phyloP scores from a whole-genome alignment of 2,888 invertebrate genomes.

The Amblyjoppa fuscipennis region DNA sequence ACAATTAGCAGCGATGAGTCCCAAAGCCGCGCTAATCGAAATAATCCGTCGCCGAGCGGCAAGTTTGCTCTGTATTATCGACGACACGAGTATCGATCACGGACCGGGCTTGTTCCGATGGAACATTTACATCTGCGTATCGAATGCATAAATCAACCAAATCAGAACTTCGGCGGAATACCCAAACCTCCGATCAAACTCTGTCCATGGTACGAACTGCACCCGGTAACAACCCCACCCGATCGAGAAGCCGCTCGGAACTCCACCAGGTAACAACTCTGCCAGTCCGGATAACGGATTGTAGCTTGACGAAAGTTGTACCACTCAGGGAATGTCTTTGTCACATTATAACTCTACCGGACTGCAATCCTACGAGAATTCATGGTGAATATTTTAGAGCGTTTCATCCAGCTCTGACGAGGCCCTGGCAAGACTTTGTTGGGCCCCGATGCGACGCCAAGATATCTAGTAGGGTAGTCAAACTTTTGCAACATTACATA shows the following conservation, averaged over 20 bases:
- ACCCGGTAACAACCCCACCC: neutral
- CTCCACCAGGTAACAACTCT: neutral
- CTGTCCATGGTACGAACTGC: neutral
- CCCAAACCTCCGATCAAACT: neutral
- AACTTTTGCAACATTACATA: no score
- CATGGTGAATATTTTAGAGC: no score
- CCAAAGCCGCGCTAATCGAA: constrained; percentile 11
- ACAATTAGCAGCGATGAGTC: constrained; percentile 12
- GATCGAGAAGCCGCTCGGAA: neutral
- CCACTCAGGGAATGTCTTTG: neutral
- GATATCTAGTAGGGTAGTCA: no score
- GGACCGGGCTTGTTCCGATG: neutral
- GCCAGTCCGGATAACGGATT: neutral
- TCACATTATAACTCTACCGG: neutral
- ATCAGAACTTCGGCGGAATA: neutral
- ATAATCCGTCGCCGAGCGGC: neutral
- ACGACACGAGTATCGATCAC: constrained; percentile 17
- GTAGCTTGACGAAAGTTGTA: neutral
- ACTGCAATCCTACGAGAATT: no score
- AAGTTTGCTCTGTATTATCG: constrained; percentile 16
- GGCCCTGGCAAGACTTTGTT: no score
- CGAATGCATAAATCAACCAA: neutral
- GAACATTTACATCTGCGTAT: neutral
- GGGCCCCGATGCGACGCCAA: no score
- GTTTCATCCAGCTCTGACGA: no score